Conservation (phyloP, 2,888 invertebrate species). For the Halictus quadricinctus region DNA sequence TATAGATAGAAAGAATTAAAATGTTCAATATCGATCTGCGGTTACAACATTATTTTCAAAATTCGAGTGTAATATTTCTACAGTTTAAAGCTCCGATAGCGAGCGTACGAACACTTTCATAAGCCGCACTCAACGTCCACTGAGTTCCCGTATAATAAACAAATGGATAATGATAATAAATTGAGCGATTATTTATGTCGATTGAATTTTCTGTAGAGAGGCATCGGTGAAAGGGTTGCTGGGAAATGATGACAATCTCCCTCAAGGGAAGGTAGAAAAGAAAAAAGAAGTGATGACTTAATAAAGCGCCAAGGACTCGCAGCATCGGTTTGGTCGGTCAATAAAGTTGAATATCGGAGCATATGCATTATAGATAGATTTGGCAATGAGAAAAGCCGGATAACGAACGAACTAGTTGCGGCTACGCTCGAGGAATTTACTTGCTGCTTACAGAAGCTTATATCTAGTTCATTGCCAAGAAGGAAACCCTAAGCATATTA, state of each 20-base stretch:
- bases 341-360: neutral
- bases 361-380: constrained; percentile 34
- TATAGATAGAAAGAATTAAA: too few relatives aligned
- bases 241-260: neutral
- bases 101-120: too few relatives aligned
- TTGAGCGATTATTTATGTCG: too few relatives aligned
- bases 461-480: constrained; percentile 75
- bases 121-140: too few relatives aligned
- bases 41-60: too few relatives aligned
- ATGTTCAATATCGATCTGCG: too few relatives aligned
- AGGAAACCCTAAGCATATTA: constrained; percentile 81
- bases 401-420: constrained; percentile 57
- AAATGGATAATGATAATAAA: too few relatives aligned
- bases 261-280: neutral
- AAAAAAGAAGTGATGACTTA: neutral
- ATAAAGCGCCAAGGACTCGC: constrained; percentile 7
- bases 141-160: too few relatives aligned
- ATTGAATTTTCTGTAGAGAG: neutral
- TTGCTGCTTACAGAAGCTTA: constrained; percentile 77
- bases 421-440: constrained; percentile 72
- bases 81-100: too few relatives aligned
- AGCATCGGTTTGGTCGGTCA: neutral
- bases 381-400: constrained; percentile 42
- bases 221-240: neutral
- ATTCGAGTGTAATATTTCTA: too few relatives aligned